Evolutionary conservation across 2,888 invertebrate species (phyloP).

Genomic region (Amphiduros pacificus): DNA sequence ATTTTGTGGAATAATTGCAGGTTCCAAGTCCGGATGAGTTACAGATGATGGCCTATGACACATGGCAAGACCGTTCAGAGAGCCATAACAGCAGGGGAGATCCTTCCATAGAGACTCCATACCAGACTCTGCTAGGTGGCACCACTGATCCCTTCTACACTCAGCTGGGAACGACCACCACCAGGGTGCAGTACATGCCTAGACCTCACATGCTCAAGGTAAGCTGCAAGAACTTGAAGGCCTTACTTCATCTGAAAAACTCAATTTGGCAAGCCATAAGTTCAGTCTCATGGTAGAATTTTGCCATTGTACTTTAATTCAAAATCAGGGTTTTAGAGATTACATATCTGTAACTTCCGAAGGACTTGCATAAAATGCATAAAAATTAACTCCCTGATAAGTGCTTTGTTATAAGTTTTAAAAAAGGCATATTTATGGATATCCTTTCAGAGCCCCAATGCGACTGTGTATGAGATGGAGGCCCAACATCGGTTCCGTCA

Average conservation of each 20-base stretch:
- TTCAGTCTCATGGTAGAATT: no score
- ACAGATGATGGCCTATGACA: slow-evolving; percentile 9
- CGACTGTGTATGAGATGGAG: not conserved
- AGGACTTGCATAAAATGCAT: no score
- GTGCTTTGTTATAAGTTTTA: no score
- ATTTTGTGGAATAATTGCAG: not conserved
- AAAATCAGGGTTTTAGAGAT: no score
- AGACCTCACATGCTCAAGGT: not conserved
- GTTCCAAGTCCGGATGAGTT: slow-evolving; percentile 15
- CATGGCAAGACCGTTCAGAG: slow-evolving; percentile 2
- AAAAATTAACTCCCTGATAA: no score
- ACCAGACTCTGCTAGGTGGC: not conserved
- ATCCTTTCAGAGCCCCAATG: not conserved
- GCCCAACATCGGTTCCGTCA: slow-evolving; percentile 8
- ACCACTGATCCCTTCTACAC: slow-evolving; percentile 6
- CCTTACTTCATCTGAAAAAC: no score
- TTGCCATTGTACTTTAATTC: no score
- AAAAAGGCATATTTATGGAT: not conserved
- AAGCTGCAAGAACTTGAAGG: not conserved
- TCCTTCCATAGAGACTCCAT: slow-evolving; percentile 1
- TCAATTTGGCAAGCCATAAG: no score
- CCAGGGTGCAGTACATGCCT: slow-evolving; percentile 14
- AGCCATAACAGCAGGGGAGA: not conserved
- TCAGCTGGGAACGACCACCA: slow-evolving; percentile 6
- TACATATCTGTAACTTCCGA: no score